Evolutionary conservation across 2,113 vertebrate genomes (phyloP).

Genomic region (Eira barbara): DNA sequence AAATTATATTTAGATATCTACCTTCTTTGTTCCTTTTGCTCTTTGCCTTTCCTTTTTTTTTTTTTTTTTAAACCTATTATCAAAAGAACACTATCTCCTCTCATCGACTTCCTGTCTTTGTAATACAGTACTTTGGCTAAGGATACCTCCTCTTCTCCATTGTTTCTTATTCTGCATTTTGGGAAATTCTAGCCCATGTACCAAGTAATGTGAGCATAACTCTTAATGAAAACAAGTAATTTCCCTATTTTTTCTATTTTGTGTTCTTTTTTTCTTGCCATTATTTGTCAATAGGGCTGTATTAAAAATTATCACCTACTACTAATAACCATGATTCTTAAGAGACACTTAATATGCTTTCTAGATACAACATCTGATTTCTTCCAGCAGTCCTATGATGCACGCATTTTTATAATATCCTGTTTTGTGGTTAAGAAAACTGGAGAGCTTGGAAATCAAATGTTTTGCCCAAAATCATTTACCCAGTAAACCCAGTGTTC

Average conservation of each 20-base stretch:
- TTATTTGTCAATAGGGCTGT: background rate
- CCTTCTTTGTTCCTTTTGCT: background rate
- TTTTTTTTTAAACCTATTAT: background rate
- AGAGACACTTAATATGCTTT: background rate
- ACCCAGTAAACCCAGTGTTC: background rate
- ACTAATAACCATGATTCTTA: background rate
- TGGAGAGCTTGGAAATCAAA: background rate
- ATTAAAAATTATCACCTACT: background rate
- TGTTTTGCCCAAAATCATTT: background rate
- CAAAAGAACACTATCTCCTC: background rate
- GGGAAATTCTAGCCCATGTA: background rate
- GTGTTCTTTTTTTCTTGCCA: background rate
- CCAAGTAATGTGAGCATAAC: background rate
- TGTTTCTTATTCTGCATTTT: background rate
- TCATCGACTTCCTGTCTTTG: background rate
- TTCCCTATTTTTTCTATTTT: background rate
- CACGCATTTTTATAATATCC: background rate
- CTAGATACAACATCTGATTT: background rate
- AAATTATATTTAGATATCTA: background rate
- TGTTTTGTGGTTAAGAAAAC: background rate
- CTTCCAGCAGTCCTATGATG: background rate
- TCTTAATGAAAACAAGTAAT: slow-evolving; percentile 1
- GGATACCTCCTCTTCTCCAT: background rate
- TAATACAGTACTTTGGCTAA: background rate
- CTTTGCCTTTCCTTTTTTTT: background rate